Evolutionary conservation across 2,888 invertebrate genomes (phyloP).

Genomic region (Diplolepis rosae): DNA sequence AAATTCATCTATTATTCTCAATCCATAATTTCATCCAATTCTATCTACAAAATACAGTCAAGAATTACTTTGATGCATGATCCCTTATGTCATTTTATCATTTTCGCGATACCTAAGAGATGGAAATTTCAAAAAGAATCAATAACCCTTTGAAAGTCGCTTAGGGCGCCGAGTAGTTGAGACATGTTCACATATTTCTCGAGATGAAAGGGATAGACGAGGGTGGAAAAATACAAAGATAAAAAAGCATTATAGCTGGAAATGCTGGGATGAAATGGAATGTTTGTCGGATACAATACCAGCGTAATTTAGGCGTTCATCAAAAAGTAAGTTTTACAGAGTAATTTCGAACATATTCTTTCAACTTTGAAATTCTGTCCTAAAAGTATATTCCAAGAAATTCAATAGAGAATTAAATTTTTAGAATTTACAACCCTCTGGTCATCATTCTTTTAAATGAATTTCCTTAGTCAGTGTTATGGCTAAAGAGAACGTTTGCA

Average conservation of each 20-base stretch:
- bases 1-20: neutral
- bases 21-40: neutral
- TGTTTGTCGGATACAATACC: neutral
- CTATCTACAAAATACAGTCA: neutral
- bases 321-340: too few relatives aligned
- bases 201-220: slow-evolving; percentile 13
- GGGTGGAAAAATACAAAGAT: neutral
- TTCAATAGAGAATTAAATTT: too few relatives aligned
- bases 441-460: neutral
- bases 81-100: slow-evolving; percentile 11
- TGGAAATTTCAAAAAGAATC: slow-evolving; percentile 17
- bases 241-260: neutral
- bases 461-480: neutral
- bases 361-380: neutral
- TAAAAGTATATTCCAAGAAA: too few relatives aligned
- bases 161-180: neutral
- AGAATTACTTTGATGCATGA: neutral
- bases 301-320: neutral
- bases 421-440: neutral
- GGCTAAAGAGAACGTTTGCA: neutral
- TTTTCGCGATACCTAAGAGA: neutral
- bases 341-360: neutral
- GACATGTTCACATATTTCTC: slow-evolving; percentile 7
- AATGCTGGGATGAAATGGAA: slow-evolving; percentile 1
- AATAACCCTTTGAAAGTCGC: slow-evolving; percentile 1